A percentile compares a stretch with the other conserved stretches of the same genome.
These are phyloP conservation scores for Triplophysa bombifrons DNA, from an alignment of 2,797 vertebrate genomes.

Conservation along the genomic window DNA sequence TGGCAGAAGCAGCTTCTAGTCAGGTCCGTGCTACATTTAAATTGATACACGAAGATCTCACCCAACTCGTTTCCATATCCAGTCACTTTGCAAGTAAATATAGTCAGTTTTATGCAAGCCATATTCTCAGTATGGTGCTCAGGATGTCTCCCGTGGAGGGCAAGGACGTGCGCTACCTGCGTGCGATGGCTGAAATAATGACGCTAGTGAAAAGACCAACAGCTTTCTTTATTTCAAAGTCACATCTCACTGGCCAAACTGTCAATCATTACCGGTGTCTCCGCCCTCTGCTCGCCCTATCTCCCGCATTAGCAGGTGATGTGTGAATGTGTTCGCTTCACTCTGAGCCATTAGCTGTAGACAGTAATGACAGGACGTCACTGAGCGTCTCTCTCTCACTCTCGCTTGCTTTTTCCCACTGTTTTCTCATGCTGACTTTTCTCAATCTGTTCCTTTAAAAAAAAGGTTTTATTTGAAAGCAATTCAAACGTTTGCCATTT, in stretches of 20 bases:
- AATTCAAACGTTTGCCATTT: too few species aligned
- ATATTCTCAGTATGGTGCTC: constrained; percentile 21
- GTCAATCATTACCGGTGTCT: constrained; percentile 69
- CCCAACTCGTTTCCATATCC: constrained; percentile 13
- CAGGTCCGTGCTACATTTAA: constrained; percentile 21
- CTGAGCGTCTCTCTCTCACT: neutral
- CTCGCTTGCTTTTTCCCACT: neutral
- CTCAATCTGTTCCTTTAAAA: neutral
- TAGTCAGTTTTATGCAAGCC: constrained; percentile 36
- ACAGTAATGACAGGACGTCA: constrained; percentile 10
- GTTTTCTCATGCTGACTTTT: neutral
- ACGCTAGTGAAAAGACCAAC: constrained; percentile 65
- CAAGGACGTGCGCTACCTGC: constrained; percentile 46
- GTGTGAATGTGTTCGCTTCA: constrained; percentile 7
- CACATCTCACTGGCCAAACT: constrained; percentile 47
- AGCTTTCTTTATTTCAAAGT: constrained; percentile 47
- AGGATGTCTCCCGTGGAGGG: constrained; percentile 36
- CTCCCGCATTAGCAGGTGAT: constrained; percentile 13
- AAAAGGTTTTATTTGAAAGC: neutral
- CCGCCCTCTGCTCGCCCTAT: constrained; percentile 37
- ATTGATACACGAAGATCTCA: constrained; percentile 30
- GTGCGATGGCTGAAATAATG: constrained; percentile 64
- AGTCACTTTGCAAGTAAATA: constrained; percentile 15
- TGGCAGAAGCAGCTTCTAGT: neutral
- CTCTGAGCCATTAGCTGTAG: constrained; percentile 9